phyloP scores from a whole-genome alignment of 2,113 vertebrate species.

The Pogonocichla stellata region DNA sequence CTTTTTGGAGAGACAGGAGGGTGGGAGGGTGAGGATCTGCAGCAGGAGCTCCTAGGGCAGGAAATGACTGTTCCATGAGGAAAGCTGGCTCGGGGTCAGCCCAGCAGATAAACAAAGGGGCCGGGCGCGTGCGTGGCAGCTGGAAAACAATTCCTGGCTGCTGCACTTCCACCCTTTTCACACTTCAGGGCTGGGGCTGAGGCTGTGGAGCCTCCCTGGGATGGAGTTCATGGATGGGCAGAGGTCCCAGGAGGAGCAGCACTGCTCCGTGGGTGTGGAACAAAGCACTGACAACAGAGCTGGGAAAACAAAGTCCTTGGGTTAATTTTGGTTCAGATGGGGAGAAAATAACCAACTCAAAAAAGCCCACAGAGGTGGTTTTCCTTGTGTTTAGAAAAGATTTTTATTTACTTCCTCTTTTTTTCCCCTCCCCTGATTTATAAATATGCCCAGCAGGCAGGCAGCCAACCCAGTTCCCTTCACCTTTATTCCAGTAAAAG shows the following conservation, averaged over 20 bases:
- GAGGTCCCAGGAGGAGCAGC: not conserved
- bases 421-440: not conserved
- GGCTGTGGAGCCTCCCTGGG: not conserved
- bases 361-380: not conserved
- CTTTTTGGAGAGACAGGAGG: not conserved
- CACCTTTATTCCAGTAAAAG: not conserved
- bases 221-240: not conserved
- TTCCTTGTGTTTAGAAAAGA: not conserved
- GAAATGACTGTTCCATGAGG: slow-evolving; percentile 27
- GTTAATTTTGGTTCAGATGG: not conserved
- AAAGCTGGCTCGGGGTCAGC: not conserved
- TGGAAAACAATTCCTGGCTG: not conserved
- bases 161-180: not conserved
- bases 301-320: not conserved
- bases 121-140: not conserved
- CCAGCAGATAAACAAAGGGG: not conserved
- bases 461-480: not conserved
- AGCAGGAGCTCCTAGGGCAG: not conserved
- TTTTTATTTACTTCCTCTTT: slow-evolving; percentile 29
- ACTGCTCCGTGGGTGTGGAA: not conserved
- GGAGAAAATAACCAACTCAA: not conserved
- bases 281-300: not conserved
- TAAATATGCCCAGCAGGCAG: slow-evolving; percentile 20
- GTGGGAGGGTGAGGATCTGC: not conserved
- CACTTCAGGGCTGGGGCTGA: not conserved